These are phyloP conservation scores for Antitype chi DNA, from an alignment of 2,888 invertebrate species.

Conservation along the genomic window DNA sequence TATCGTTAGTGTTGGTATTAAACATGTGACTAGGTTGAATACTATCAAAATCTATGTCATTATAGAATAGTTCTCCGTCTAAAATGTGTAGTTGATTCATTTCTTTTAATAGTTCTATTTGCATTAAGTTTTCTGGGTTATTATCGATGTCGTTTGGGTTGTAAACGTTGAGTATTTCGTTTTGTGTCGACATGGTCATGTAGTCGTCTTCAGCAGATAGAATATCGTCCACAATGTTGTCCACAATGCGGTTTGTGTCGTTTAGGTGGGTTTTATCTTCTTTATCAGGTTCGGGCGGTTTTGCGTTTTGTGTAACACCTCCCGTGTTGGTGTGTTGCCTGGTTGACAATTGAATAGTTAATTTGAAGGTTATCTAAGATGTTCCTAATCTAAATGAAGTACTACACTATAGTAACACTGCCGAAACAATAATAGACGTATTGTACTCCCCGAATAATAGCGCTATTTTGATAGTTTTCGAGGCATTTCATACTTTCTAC, in stretches of 20 bases:
- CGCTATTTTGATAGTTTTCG: background rate
- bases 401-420: background rate
- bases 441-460: background rate
- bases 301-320: constrained; percentile 15
- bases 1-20: constrained; percentile 78
- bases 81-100: constrained; percentile 85
- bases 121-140: constrained; percentile 80
- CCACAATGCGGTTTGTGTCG: constrained; percentile 77
- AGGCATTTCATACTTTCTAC: background rate
- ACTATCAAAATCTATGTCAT: constrained; percentile 86
- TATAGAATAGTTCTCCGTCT: constrained; percentile 85
- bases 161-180: constrained; percentile 76
- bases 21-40: constrained; percentile 84
- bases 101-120: constrained; percentile 85
- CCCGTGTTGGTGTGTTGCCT: constrained; percentile 76
- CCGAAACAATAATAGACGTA: background rate
- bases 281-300: constrained; percentile 65
- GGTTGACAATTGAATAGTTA: background rate
- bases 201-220: constrained; percentile 87
- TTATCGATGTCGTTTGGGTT: constrained; percentile 72
- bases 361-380: background rate
- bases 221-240: constrained; percentile 87
- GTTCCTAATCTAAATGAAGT: too few species aligned
- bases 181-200: constrained; percentile 80
- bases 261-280: constrained; percentile 69